Evolutionary conservation across 2,113 vertebrate genomes (phyloP).

Genomic region (Galbula dea): DNA sequence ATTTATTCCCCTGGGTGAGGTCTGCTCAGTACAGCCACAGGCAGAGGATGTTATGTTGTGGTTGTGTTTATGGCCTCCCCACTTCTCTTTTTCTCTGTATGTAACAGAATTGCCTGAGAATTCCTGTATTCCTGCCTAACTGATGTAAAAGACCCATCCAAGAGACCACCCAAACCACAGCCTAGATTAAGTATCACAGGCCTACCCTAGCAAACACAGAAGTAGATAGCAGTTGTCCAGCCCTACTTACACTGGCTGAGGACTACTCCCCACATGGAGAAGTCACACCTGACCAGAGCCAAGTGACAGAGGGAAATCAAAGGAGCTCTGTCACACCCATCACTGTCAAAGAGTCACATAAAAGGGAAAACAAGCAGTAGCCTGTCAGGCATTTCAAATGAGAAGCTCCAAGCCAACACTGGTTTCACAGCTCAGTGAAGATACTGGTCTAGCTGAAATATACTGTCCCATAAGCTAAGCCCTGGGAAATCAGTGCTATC

Average conservation of each 20-base stretch:
- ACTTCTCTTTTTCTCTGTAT: neutral
- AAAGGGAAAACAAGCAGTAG: neutral
- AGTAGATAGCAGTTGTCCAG: neutral
- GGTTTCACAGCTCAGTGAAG: neutral
- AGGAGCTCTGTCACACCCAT: neutral
- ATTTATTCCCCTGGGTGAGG: neutral
- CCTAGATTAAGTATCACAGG: neutral
- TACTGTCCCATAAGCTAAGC: neutral
- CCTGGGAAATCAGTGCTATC: neutral
- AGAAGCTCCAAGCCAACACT: neutral
- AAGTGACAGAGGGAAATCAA: neutral
- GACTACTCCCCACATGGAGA: neutral
- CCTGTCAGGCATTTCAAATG: neutral
- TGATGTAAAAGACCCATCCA: neutral
- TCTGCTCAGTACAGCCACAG: neutral
- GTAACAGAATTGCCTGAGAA: neutral
- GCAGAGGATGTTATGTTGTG: neutral
- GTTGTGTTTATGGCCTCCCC: neutral
- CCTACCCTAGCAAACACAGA: neutral
- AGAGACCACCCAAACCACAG: neutral
- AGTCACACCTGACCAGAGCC: neutral
- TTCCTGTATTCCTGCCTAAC: neutral
- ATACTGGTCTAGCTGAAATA: neutral
- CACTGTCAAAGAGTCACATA: neutral
- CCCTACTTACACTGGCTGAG: neutral